Conservation (phyloP, 1,140 invertebrate species). For the Drosophila pseudoobscura region DNA sequence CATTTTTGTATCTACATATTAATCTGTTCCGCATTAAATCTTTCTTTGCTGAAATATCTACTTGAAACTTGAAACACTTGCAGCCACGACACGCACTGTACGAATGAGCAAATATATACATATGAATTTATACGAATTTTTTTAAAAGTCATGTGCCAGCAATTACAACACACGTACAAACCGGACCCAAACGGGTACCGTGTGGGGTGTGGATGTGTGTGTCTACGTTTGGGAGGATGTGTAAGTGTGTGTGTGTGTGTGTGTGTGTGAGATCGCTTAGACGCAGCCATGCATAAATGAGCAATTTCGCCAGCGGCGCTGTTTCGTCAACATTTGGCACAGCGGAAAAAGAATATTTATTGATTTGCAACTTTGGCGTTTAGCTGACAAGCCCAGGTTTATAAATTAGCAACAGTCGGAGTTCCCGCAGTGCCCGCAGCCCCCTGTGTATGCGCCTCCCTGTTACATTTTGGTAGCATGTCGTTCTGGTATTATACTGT, state of each 20-base stretch:
- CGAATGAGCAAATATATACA: conserved; percentile 4
- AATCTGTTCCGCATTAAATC: no score
- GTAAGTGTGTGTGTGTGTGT: conserved; percentile 3
- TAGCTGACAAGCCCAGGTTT: conserved; percentile 54
- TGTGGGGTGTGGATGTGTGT: neutral
- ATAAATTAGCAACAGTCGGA: conserved; percentile 71
- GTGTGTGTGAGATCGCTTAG: conserved; percentile 46
- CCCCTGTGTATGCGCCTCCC: neutral
- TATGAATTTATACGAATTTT: conserved; percentile 21
- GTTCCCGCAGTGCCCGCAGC: neutral
- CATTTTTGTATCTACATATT: no score
- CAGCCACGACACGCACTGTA: conserved; percentile 3
- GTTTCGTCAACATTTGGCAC: conserved; percentile 74
- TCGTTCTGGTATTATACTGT: conserved; percentile 2
- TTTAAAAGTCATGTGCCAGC: conserved; percentile 64
- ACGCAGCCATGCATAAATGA: conserved; percentile 78
- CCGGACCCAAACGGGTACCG: conserved; percentile 25
- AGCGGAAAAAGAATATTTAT: conserved; percentile 68
- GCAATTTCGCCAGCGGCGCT: conserved; percentile 67
- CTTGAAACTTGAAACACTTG: neutral
- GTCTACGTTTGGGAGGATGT: no score
- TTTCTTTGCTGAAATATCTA: neutral
- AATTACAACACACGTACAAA: conserved; percentile 62
- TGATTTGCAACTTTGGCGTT: conserved; percentile 71
- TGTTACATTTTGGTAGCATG: conserved; percentile 3